Base-by-base conservation (phyloP, 2,113 vertebrate species). In the Lanius collurio region DNA sequence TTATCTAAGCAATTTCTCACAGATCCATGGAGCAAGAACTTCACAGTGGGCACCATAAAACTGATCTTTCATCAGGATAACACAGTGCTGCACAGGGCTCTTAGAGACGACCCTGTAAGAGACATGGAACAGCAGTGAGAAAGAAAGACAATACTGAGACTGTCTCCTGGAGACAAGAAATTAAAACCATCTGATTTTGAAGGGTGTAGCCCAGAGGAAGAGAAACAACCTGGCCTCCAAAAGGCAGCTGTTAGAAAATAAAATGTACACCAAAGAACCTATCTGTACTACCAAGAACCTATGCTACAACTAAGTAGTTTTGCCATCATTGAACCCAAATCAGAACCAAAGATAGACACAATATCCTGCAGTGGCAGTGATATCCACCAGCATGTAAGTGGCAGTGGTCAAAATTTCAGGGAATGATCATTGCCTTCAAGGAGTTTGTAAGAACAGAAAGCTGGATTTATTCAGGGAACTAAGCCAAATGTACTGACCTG, bases 11-110 rank as follows among this genome's bases (percentile, higher is more conserved):
- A 24, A 50, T 69, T 94, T 97, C 85, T 97, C 95, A 95, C 96
- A 97, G 50, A 97, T 92, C 92, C 95, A 95, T 5, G 41, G 44
- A 56, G 18, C 1, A 8, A 0, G 0, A 80, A 50, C 9, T 88
- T 79, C 67, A 90, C 96, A 97, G 88, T 94, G 96, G 67, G 94
- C 95, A 63, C 88, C 92, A 37, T 0, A 28, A 44, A 95, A 37
- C 1, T 4, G 17, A 49, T 6, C 70, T 21, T 46, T 27, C 18
- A 46, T 65, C 67, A 94, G 82, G 50, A 93, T 85, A 71, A 5
- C 95, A 65, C 92, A 95, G 20, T 31, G 84, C 71, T 97, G 96
- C 75, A 96, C 94, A 3, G 2, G 63, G 33, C 95, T 97, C 90
- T 94, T 97, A 37, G 7, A 93, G 9, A 8, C 5, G 41, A 96